phyloP scores from a whole-genome alignment of 2,113 vertebrate species.

The Dipodomys ordii region DNA sequence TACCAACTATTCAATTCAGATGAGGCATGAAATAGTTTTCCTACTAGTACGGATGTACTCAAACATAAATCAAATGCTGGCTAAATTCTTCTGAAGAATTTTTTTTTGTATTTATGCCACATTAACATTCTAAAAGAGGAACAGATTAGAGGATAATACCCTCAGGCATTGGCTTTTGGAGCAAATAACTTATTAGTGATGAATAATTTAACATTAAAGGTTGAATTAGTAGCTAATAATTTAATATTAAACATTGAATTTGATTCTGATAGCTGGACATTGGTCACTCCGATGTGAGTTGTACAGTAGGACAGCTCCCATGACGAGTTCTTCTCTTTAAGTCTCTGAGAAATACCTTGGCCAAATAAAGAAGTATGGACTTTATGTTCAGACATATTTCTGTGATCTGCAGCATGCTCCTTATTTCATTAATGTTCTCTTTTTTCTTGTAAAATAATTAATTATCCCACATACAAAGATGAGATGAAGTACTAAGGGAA shows the following conservation, averaged over 20 bases:
- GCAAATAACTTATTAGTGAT: slow-evolving; percentile 21
- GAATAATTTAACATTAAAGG: not conserved
- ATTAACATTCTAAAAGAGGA: not conserved
- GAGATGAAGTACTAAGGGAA: not conserved
- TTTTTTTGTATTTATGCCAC: not conserved
- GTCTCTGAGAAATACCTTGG: not conserved
- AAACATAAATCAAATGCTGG: slow-evolving; percentile 1
- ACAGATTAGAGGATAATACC: not conserved
- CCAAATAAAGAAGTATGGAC: not conserved
- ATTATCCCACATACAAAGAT: not conserved
- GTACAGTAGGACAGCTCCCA: not conserved
- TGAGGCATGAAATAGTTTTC: slow-evolving; percentile 49
- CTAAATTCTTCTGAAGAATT: not conserved
- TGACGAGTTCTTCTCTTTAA: not conserved
- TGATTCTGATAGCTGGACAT: not conserved
- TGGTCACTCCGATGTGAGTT: not conserved
- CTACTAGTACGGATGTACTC: slow-evolving; percentile 16
- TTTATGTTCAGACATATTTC: not conserved
- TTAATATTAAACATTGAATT: not conserved
- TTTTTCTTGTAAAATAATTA: slow-evolving; percentile 34
- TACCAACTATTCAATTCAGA: slow-evolving; percentile 48
- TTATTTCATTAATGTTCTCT: not conserved
- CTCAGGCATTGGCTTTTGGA: slow-evolving; percentile 3
- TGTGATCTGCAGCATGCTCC: not conserved
- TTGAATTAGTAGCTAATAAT: not conserved